phyloP scores from a whole-genome alignment of 2,113 vertebrate species.

The Oryzias melastigma region DNA sequence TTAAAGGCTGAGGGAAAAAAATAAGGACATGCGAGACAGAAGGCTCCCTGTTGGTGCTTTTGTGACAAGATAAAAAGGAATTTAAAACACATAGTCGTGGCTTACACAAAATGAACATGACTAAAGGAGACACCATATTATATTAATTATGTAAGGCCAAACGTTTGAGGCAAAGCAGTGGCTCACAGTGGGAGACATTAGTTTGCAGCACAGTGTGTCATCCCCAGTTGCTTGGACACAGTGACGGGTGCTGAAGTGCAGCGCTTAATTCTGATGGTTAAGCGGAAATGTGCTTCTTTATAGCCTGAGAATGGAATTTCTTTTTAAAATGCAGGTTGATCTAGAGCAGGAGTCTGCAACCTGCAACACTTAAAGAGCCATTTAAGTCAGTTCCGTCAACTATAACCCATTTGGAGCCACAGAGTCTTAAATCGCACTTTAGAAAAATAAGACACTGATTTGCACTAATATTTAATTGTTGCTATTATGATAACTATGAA shows the following conservation, averaged over 20 bases:
- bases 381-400: too few relatives aligned
- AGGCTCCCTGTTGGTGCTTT: slow-evolving; percentile 43
- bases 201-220: slow-evolving; percentile 38
- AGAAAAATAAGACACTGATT: too few relatives aligned
- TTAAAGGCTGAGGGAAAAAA: slow-evolving; percentile 1
- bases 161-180: slow-evolving; percentile 63
- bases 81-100: slow-evolving; percentile 71
- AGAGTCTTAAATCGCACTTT: too few relatives aligned
- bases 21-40: slow-evolving; percentile 21
- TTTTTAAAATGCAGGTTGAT: slow-evolving; percentile 4
- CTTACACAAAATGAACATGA: slow-evolving; percentile 70
- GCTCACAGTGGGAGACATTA: slow-evolving; percentile 54
- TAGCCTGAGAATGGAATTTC: slow-evolving; percentile 11
- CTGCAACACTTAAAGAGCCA: too few relatives aligned
- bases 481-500: too few relatives aligned
- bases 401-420: too few relatives aligned
- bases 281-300: slow-evolving; percentile 29
- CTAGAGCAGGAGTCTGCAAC: not conserved
- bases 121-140: slow-evolving; percentile 73
- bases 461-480: too few relatives aligned
- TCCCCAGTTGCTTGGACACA: slow-evolving; percentile 42
- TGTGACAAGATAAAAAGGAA: slow-evolving; percentile 74
- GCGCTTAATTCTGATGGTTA: slow-evolving; percentile 40
- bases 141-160: slow-evolving; percentile 78
- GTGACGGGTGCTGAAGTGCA: slow-evolving; percentile 46